These are phyloP conservation scores for Matsumurasca onukii DNA, from an alignment of 1,140 invertebrate genomes.

Conservation along the genomic window DNA sequence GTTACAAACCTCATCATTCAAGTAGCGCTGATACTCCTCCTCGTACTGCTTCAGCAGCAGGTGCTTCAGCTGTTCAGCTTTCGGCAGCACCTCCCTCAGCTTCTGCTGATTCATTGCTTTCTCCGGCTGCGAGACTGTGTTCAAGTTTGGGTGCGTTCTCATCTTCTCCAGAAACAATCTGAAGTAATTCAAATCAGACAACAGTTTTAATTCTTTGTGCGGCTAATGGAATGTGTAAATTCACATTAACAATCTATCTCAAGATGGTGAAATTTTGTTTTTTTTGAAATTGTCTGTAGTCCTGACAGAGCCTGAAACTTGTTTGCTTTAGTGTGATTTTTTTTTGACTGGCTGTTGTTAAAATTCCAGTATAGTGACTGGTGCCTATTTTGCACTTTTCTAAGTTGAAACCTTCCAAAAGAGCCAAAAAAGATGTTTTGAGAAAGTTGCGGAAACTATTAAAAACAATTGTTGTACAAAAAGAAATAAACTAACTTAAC, in stretches of 20 bases:
- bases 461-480: background rate
- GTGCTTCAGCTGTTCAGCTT: constrained; percentile 81
- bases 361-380: too few relatives aligned
- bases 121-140: constrained; percentile 64
- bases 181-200: constrained; percentile 40
- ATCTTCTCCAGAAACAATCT: constrained; percentile 91
- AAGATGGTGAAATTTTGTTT: background rate
- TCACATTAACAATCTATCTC: constrained; percentile 1
- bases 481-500: too few relatives aligned
- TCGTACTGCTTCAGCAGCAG: constrained; percentile 74
- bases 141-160: constrained; percentile 80
- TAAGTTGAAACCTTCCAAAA: too few relatives aligned
- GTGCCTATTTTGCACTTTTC: too few relatives aligned
- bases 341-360: background rate
- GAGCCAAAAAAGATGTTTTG: background rate
- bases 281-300: background rate
- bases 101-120: constrained; percentile 67
- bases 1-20: constrained; percentile 56
- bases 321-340: background rate
- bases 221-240: constrained; percentile 24
- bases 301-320: background rate
- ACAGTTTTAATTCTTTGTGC: constrained; percentile 22
- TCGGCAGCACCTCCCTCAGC: constrained; percentile 77
- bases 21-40: constrained; percentile 67
- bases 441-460: background rate